A percentile compares a stretch with the other conserved stretches of the same genome.
Conservation (phyloP, 2,113 vertebrate genomes). For the Cyphomyrus plagiostoma region DNA sequence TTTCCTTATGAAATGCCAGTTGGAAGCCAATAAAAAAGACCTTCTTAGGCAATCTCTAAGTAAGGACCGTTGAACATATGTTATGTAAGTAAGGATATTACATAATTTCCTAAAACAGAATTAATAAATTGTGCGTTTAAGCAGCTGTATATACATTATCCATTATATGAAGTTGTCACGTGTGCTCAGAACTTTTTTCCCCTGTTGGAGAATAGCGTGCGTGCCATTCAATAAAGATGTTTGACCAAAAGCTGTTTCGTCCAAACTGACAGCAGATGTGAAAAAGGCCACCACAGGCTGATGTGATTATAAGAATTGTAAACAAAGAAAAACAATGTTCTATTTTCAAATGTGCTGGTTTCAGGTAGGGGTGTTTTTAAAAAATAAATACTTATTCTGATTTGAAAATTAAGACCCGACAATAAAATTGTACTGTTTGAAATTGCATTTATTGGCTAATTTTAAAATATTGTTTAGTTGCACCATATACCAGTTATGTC, state of each 20-base stretch:
- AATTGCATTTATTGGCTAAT: neutral
- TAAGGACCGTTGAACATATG: neutral
- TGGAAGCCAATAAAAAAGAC: neutral
- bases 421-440: neutral
- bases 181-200: neutral
- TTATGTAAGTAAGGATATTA: neutral
- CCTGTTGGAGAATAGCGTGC: neutral
- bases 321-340: neutral
- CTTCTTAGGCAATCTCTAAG: neutral
- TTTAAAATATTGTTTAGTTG: neutral
- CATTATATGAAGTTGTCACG: neutral
- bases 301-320: neutral
- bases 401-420: neutral
- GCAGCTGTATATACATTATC: neutral
- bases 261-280: conserved; percentile 15
- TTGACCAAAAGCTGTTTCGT: neutral
- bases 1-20: neutral
- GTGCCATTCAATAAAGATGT: neutral
- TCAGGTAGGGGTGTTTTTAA: neutral
- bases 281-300: neutral
- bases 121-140: neutral
- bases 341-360: neutral
- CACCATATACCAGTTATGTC: neutral
- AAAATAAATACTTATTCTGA: neutral
- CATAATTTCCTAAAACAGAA: neutral